These are phyloP conservation scores for Notoglanidium macrostoma DNA, from an alignment of 2,797 vertebrate genomes.

Conservation along the genomic window DNA sequence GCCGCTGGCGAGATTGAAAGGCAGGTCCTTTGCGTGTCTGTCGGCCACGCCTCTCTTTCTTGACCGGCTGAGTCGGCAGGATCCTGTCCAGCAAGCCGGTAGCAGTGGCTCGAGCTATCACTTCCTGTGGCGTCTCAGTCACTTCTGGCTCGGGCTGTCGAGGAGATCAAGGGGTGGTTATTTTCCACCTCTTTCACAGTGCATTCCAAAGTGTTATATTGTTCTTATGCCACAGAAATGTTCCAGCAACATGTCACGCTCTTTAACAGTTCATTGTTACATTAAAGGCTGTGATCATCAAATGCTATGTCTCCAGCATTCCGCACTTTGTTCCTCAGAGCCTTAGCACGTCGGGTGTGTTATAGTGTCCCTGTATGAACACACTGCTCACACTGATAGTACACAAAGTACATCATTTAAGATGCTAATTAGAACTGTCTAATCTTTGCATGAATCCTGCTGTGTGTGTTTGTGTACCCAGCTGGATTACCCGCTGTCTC, in stretches of 20 bases:
- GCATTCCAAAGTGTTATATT: neutral
- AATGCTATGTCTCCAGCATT: neutral
- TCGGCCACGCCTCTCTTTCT: slow-evolving; percentile 61
- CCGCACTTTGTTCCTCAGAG: neutral
- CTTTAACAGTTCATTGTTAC: neutral
- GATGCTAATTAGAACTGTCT: slow-evolving; percentile 16
- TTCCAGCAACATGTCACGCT: neutral
- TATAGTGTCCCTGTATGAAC: slow-evolving; percentile 3
- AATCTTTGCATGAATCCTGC: slow-evolving; percentile 6
- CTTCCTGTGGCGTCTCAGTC: slow-evolving; percentile 67
- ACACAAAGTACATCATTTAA: slow-evolving; percentile 30
- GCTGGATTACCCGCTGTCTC: slow-evolving; percentile 74
- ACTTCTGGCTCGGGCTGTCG: slow-evolving; percentile 71
- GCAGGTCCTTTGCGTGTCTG: slow-evolving; percentile 58
- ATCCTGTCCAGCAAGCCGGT: slow-evolving; percentile 76
- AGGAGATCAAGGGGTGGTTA: neutral
- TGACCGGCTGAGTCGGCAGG: slow-evolving; percentile 62
- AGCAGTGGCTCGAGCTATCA: slow-evolving; percentile 77
- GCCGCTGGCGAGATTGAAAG: slow-evolving; percentile 53
- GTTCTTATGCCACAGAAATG: neutral
- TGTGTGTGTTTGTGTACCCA: slow-evolving; percentile 45
- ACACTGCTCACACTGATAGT: neutral
- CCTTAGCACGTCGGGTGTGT: neutral
- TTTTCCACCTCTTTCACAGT: neutral
- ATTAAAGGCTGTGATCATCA: neutral